Conservation (phyloP, 2,797 vertebrate genomes). For the Ceryle rudis region DNA sequence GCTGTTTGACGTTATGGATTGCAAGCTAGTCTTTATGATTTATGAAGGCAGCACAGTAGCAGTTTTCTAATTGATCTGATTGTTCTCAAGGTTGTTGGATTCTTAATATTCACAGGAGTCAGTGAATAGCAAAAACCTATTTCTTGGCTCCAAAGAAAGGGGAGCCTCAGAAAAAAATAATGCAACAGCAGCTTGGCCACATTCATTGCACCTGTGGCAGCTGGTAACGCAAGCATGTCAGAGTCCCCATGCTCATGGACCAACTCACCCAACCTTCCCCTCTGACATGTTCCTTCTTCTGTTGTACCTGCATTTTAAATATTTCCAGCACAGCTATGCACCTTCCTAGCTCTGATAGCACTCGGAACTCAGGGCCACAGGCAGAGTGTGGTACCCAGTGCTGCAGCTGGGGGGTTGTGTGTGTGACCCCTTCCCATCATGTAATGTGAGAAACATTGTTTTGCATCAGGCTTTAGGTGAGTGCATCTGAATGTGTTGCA, state of each 20-base stretch:
- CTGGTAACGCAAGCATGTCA: accelerated
- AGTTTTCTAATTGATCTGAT: neutral
- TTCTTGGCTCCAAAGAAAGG: neutral
- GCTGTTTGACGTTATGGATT: neutral
- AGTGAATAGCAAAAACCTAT: neutral
- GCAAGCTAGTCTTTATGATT: neutral
- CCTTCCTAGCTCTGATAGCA: neutral
- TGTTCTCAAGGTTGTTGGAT: neutral
- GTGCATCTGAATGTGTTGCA: neutral
- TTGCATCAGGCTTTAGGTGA: neutral
- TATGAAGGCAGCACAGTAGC: neutral
- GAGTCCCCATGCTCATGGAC: neutral
- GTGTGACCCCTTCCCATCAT: accelerated
- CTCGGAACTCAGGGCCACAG: neutral
- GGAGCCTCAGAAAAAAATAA: neutral
- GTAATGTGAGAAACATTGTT: accelerated
- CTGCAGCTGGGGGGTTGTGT: neutral
- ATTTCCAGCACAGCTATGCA: neutral
- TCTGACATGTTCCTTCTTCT: neutral
- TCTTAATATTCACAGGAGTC: neutral
- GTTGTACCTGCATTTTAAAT: neutral
- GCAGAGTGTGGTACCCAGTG: neutral
- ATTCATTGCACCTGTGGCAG: neutral
- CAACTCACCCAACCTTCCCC: neutral
- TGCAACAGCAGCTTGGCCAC: neutral